phyloP scores from a whole-genome alignment of 2,113 vertebrate genomes.

The Vulpes ferrilata region DNA sequence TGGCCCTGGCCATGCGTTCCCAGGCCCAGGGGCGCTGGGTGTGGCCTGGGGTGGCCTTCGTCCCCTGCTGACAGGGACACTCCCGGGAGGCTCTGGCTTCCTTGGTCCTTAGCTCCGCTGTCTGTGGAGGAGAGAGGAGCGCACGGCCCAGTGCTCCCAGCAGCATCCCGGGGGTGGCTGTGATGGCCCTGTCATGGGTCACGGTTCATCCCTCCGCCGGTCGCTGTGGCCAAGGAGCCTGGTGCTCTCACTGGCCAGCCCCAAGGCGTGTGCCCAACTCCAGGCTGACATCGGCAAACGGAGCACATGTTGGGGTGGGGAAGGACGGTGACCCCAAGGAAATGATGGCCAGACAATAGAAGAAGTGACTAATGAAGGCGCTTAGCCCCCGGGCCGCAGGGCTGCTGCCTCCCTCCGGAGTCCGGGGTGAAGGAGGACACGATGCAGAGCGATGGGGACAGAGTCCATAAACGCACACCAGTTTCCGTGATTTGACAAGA shows the following conservation, averaged over 20 bases:
- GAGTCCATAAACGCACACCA: neutral
- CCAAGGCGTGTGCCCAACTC: neutral
- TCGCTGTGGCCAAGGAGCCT: neutral
- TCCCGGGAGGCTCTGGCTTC: neutral
- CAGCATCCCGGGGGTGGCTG: too few relatives aligned
- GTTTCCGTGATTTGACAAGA: neutral
- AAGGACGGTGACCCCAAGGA: neutral
- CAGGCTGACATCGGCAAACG: neutral
- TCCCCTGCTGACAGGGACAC: neutral
- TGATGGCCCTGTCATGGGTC: neutral
- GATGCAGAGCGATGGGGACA: neutral
- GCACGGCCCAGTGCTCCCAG: neutral
- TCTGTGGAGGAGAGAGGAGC: neutral
- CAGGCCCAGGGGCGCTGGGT: neutral
- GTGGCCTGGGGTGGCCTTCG: neutral
- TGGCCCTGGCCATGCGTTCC: fast-evolving
- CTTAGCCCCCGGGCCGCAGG: neutral
- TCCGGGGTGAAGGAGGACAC: neutral
- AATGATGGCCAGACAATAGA: neutral
- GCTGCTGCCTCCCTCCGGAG: neutral
- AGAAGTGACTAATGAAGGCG: neutral
- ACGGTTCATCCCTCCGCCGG: neutral
- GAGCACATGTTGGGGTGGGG: neutral
- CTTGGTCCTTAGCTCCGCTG: neutral
- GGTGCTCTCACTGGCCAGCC: neutral